Conservation (phyloP, 2,888 invertebrate species). For the Teleiodes luculella region DNA sequence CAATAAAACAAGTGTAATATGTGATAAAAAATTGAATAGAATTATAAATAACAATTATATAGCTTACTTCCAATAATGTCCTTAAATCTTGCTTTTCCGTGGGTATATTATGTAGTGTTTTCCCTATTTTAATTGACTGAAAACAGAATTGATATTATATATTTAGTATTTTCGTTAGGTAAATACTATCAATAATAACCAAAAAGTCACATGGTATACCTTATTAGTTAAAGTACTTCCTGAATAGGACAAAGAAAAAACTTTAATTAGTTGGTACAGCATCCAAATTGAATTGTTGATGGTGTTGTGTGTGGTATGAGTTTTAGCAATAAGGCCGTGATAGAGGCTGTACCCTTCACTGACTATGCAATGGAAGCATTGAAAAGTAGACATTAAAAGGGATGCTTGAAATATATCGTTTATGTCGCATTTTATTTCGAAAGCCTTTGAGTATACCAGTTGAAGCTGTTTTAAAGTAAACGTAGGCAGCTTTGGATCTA, state of each 20-base stretch:
- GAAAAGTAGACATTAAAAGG: constrained; percentile 47
- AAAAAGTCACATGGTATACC: no score
- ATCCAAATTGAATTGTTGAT: constrained; percentile 60
- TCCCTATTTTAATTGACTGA: constrained; percentile 50
- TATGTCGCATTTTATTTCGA: constrained; percentile 46
- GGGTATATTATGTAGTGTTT: constrained; percentile 48
- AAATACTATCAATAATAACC: no score
- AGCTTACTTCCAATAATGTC: constrained; percentile 49
- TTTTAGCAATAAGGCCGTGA: constrained; percentile 42
- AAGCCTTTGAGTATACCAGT: constrained; percentile 42
- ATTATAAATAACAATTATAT: no score
- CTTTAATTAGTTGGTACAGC: constrained; percentile 54
- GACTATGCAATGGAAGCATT: constrained; percentile 59
- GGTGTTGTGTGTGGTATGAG: constrained; percentile 40
- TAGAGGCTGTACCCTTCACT: constrained; percentile 60
- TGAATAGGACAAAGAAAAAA: constrained; percentile 46
- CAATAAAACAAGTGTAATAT: no score
- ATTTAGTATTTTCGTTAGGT: no score
- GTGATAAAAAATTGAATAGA: no score
- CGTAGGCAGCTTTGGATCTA: constrained; percentile 28
- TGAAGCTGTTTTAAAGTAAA: constrained; percentile 47
- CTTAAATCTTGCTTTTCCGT: constrained; percentile 48
- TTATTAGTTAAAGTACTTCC: constrained; percentile 49
- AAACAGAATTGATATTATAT: constrained; percentile 30
- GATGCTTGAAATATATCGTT: constrained; percentile 53